A percentile compares a stretch with the other conserved stretches of the same genome.
Evolutionary conservation across 2,113 vertebrate species (phyloP).

Genomic region (Gobius niger): DNA sequence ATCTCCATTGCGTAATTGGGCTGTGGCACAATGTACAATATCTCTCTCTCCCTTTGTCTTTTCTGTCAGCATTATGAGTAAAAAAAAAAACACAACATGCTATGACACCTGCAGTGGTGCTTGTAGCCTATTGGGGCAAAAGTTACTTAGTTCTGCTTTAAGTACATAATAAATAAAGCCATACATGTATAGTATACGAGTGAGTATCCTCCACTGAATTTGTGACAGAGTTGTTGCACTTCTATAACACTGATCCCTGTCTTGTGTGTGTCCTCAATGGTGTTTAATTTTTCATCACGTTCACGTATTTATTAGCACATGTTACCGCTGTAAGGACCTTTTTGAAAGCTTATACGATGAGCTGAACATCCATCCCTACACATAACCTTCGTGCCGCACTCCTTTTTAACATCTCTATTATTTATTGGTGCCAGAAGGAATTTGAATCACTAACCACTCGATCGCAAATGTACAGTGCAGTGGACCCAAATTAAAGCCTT

Average conservation of each 20-base stretch:
- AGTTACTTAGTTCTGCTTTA: too few relatives aligned
- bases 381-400: slow-evolving; percentile 12
- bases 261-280: slow-evolving; percentile 2
- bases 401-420: slow-evolving; percentile 29
- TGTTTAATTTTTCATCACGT: slow-evolving; percentile 36
- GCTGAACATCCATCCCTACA: slow-evolving; percentile 4
- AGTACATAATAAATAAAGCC: too few relatives aligned
- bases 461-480: neutral
- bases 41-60: too few relatives aligned
- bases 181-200: too few relatives aligned
- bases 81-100: too few relatives aligned
- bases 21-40: too few relatives aligned
- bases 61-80: too few relatives aligned
- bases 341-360: slow-evolving; percentile 26
- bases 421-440: slow-evolving; percentile 32
- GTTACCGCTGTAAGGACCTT: slow-evolving; percentile 1
- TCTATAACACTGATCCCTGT: neutral
- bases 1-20: too few relatives aligned
- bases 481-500: neutral
- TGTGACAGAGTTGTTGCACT: neutral
- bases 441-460: slow-evolving; percentile 15
- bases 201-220: too few relatives aligned
- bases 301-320: slow-evolving; percentile 42
- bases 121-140: too few relatives aligned
- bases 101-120: too few relatives aligned